Evolutionary conservation across 2,888 invertebrate genomes (phyloP), one percentile per base, ranked within the genome.

Genomic region (Mycalesis mineus): DNA sequence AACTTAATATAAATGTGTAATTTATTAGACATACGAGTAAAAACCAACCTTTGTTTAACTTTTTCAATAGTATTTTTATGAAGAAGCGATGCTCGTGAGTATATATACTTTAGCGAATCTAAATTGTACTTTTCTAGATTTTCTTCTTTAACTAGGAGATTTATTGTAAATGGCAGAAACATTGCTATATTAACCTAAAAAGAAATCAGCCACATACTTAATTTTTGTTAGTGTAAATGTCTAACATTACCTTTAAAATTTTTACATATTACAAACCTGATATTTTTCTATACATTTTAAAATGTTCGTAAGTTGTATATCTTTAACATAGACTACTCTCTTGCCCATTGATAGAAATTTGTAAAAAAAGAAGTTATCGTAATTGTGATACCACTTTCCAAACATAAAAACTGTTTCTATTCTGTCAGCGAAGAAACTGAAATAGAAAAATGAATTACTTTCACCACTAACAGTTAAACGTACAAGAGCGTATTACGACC

Each of bases 341-440:
- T 74, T 76, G 49, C 85, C 84, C 39, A 69, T 61, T 15, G 65
- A 65, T n/a, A 86, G 64, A 60, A 79, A 80, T 68, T 81, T 83
- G 64, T 74, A 84, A 1, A 80, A 79, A 71, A 79, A 79, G 58
- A 83, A 84, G 1, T 73, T 76, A 57, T 82, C 82, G 56, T 82
- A 85, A 65, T 81, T 84, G 62, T 81, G 84, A 65, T 75, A 80
- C 84, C 84, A 85, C 60, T 79, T 79, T 40, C 82, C 84, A 54
- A 64, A 72, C 29, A 82, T n/a, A 53, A 75, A 81, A 8, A 71
- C 73, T 7, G 73, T 77, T 66, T 78, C 61, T 15, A 82, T 61
- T 8, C 74, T 65, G 22, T 74, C 68, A 33, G 78, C 74, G 33
- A 69, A 70, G 39, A 79, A 82, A 62, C 83, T 84, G 60, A 65